Percentiles rank a stretch among this genome's conserved stretches.
These are phyloP conservation scores for Xylophagus ater DNA, from an alignment of 2,888 invertebrate genomes.

Conservation along the genomic window DNA sequence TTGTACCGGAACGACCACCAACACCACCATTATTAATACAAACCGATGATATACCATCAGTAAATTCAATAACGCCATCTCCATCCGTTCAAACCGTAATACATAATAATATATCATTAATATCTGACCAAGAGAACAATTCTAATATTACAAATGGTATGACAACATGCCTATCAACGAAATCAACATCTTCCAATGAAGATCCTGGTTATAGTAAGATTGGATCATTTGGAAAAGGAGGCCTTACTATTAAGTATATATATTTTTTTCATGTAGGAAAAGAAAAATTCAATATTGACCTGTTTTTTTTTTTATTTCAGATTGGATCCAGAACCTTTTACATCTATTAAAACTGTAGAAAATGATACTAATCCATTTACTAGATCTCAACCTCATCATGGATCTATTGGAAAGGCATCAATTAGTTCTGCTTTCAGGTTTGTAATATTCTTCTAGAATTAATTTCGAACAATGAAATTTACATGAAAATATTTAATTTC, in stretches of 20 bases:
- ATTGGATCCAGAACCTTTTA: slow-evolving; percentile 25
- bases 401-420: slow-evolving; percentile 40
- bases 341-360: slow-evolving; percentile 39
- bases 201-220: slow-evolving; percentile 35
- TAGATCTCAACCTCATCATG: slow-evolving; percentile 34
- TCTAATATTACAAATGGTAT: slow-evolving; percentile 13
- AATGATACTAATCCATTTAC: slow-evolving; percentile 33
- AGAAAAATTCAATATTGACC: slow-evolving; percentile 22
- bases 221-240: slow-evolving; percentile 41
- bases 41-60: slow-evolving; percentile 9
- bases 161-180: slow-evolving; percentile 31
- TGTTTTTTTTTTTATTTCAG: slow-evolving; percentile 14
- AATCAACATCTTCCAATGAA: slow-evolving; percentile 38
- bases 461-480: slow-evolving; percentile 5
- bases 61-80: slow-evolving; percentile 29
- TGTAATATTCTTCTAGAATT: slow-evolving; percentile 12
- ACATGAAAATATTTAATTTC: no score
- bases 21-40: slow-evolving; percentile 20
- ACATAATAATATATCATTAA: slow-evolving; percentile 25
- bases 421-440: slow-evolving; percentile 39
- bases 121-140: slow-evolving; percentile 2
- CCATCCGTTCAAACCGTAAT: slow-evolving; percentile 37
- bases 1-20: slow-evolving; percentile 18
- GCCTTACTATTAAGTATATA: slow-evolving; percentile 34
- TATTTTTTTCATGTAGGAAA: slow-evolving; percentile 28